Conservation (phyloP, 1,140 invertebrate genomes). For the Leptopilina boulardi region DNA sequence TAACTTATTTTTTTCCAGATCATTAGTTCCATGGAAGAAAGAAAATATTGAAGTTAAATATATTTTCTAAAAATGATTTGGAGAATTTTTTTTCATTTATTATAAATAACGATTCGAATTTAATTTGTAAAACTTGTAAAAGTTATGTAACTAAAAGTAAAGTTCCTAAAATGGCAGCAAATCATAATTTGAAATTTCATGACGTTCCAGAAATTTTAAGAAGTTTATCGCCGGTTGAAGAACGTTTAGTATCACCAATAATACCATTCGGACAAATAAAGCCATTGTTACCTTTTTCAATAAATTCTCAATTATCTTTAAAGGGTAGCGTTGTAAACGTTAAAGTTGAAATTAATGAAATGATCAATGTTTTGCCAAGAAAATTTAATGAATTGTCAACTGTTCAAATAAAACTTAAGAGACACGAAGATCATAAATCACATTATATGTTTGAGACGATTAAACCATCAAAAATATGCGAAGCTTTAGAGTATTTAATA, state of each 20-base stretch:
- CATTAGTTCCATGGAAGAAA: background rate
- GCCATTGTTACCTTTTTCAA: conserved; percentile 42
- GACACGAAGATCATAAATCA: conserved; percentile 44
- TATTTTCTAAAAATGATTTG: background rate
- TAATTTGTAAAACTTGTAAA: background rate
- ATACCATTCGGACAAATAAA: conserved; percentile 19
- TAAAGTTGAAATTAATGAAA: conserved; percentile 46
- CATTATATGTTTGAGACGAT: conserved; percentile 49
- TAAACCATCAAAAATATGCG: conserved; percentile 37
- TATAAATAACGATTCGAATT: background rate
- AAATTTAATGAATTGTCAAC: conserved; percentile 47
- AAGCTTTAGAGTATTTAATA: conserved; percentile 47
- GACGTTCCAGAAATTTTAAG: background rate
- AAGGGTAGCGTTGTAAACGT: conserved; percentile 52
- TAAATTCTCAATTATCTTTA: conserved; percentile 47
- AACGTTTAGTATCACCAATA: too few species aligned
- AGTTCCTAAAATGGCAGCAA: conserved; percentile 4
- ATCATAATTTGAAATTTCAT: background rate
- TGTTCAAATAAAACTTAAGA: conserved; percentile 50
- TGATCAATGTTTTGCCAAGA: conserved; percentile 46
- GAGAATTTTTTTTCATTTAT: background rate
- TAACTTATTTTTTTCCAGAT: background rate
- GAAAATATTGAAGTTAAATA: background rate
- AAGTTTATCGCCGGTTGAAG: background rate
- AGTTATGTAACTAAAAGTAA: background rate